These are phyloP conservation scores for Lasioglossum oenotherae DNA, from an alignment of 2,888 invertebrate genomes.

Conservation along the genomic window DNA sequence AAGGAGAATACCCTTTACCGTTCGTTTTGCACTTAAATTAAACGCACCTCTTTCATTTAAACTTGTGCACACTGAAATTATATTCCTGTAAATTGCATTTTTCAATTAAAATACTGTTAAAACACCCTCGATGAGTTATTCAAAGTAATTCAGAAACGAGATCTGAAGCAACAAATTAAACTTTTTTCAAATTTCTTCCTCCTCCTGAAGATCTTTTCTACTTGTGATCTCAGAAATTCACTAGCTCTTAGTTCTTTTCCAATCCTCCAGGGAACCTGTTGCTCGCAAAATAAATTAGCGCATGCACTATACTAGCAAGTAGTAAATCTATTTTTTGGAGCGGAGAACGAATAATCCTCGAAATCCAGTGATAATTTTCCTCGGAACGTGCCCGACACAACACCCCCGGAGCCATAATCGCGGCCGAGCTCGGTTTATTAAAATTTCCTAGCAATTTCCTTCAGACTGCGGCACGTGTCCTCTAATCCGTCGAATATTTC, in stretches of 20 bases:
- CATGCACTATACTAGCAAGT: not conserved
- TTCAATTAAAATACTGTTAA: not conserved
- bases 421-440: constrained; percentile 40
- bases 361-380: not conserved
- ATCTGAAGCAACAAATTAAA: not conserved
- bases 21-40: not conserved
- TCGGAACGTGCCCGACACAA: not conserved
- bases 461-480: constrained; percentile 56
- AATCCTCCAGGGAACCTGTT: not conserved
- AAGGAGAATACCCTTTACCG: not conserved
- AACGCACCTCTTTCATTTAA: not conserved
- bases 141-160: not conserved
- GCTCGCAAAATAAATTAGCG: not conserved
- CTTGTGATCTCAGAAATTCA: not conserved
- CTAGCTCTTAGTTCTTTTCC: not conserved
- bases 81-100: not conserved
- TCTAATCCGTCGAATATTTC: constrained; percentile 60
- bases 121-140: not conserved
- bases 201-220: not conserved
- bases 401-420: constrained; percentile 20
- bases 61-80: not conserved
- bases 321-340: not conserved
- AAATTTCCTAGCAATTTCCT: constrained; percentile 62
- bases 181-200: not conserved
- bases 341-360: not conserved